Percentiles rank a stretch among this genome's conserved stretches.
Conservation (phyloP, 2,888 invertebrate genomes). For the Xestobium rufovillosum region DNA sequence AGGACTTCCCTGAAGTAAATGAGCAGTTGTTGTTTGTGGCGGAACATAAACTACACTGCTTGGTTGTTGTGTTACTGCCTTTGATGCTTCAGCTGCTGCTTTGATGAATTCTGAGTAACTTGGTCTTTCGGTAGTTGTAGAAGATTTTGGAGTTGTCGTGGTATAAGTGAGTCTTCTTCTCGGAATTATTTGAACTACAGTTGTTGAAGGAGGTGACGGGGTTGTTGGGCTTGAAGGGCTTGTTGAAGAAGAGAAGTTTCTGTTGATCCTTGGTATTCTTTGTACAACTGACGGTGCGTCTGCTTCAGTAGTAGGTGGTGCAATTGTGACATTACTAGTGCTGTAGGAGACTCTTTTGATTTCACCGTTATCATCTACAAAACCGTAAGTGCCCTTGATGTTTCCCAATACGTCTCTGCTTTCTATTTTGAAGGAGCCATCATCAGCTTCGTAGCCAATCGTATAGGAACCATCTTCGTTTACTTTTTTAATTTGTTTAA, state of each 20-base stretch:
- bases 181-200: constrained; percentile 59
- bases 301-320: constrained; percentile 38
- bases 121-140: constrained; percentile 35
- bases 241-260: constrained; percentile 46
- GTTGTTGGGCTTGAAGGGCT: constrained; percentile 47
- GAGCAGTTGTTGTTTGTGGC: constrained; percentile 38
- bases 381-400: constrained; percentile 78
- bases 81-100: constrained; percentile 30
- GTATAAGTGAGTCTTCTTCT: constrained; percentile 45
- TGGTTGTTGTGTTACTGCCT: constrained; percentile 34
- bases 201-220: constrained; percentile 50
- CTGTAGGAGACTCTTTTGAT: constrained; percentile 73
- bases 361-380: constrained; percentile 67
- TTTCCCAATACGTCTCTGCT: constrained; percentile 71
- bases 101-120: constrained; percentile 32
- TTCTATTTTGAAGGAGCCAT: constrained; percentile 80
- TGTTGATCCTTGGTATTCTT: constrained; percentile 39
- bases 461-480: constrained; percentile 81
- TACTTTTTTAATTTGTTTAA: constrained; percentile 71
- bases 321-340: constrained; percentile 47
- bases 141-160: constrained; percentile 38
- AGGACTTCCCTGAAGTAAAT: constrained; percentile 33
- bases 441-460: constrained; percentile 77
- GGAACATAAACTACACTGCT: constrained; percentile 36
- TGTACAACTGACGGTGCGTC: constrained; percentile 36